Conservation (phyloP, 1,140 invertebrate genomes). For the Drosophila kikkawai region DNA sequence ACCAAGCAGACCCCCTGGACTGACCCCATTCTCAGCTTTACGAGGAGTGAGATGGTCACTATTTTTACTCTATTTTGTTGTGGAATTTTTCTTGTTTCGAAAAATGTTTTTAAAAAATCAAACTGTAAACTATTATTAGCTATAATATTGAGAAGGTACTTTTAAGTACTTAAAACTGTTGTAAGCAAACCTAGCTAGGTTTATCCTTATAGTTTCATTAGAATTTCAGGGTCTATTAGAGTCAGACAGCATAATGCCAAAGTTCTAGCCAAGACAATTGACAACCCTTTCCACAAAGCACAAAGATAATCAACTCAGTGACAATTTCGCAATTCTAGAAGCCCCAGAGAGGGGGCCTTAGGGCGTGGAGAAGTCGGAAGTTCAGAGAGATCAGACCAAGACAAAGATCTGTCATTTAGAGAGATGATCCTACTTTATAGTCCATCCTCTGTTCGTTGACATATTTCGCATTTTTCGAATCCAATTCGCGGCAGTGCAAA, state of each 20-base stretch:
- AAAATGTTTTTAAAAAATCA: conserved; percentile 7
- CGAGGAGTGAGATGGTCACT: conserved; percentile 13
- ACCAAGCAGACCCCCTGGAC: background rate
- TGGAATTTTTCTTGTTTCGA: background rate
- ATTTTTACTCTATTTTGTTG: conserved; percentile 23
- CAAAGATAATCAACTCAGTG: conserved; percentile 24
- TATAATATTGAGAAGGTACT: background rate
- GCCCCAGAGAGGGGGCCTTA: background rate
- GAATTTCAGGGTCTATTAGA: background rate
- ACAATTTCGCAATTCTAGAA: conserved; percentile 3
- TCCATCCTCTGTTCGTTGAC: conserved; percentile 27
- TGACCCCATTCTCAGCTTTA: conserved; percentile 22
- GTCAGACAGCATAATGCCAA: background rate
- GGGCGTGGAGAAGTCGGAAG: background rate
- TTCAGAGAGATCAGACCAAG: conserved; percentile 12
- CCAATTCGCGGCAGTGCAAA: conserved; percentile 74
- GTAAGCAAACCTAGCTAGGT: too few species aligned
- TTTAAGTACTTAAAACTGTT: background rate
- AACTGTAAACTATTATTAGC: background rate
- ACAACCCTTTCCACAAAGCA: background rate
- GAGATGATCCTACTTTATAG: conserved; percentile 4
- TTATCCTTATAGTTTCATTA: too few species aligned
- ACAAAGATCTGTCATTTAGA: conserved; percentile 69
- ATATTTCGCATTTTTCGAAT: conserved; percentile 59
- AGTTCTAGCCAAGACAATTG: background rate